Evolutionary conservation across 2,113 vertebrate genomes (phyloP).

Genomic region (Chaetodon auriga): DNA sequence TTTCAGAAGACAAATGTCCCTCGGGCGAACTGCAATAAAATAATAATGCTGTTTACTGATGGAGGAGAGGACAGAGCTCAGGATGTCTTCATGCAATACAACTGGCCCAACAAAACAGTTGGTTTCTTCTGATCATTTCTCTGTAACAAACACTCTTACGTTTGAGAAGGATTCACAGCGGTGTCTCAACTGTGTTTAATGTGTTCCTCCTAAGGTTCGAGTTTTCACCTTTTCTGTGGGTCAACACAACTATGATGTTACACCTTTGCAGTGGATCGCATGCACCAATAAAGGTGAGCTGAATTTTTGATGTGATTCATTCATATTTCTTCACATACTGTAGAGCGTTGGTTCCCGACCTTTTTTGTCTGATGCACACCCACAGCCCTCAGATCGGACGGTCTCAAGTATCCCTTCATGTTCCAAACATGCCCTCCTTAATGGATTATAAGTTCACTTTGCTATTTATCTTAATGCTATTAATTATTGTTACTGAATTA

Average conservation of each 20-base stretch:
- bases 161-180: not conserved
- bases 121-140: slow-evolving; percentile 43
- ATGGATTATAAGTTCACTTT: not conserved
- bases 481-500: not conserved
- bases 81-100: slow-evolving; percentile 98
- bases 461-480: not conserved
- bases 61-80: slow-evolving; percentile 97
- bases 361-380: not conserved
- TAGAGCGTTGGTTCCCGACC: too few relatives aligned
- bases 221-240: slow-evolving; percentile 99
- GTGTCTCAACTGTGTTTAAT: not conserved
- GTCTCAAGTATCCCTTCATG: not conserved
- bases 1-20: slow-evolving; percentile 91
- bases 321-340: not conserved
- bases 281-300: slow-evolving; percentile 96
- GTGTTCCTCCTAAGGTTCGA: slow-evolving; percentile 76
- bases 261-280: slow-evolving; percentile 98
- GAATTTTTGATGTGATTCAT: not conserved
- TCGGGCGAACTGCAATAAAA: slow-evolving; percentile 98
- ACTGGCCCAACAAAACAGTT: slow-evolving; percentile 98
- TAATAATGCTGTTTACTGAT: slow-evolving; percentile 99
- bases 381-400: not conserved
- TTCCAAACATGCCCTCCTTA: not conserved
- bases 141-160: not conserved
- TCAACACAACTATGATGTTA: slow-evolving; percentile 99